phyloP scores from a whole-genome alignment of 2,113 vertebrate species.

The Zosterops lateralis region DNA sequence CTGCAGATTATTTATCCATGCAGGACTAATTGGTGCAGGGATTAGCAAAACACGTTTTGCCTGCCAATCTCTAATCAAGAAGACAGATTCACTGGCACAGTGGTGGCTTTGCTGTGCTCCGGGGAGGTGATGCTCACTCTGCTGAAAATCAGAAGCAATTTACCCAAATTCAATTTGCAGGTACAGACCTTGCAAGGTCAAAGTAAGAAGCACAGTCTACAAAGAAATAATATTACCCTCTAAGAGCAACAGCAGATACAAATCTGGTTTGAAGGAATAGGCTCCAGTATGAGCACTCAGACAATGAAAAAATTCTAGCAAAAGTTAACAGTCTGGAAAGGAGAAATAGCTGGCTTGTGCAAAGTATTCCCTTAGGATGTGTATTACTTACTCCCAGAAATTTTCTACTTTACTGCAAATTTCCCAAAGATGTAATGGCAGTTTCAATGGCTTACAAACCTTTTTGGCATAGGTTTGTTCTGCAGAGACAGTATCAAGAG shows the following conservation, averaged over 20 bases:
- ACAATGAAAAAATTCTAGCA: neutral
- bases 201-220: neutral
- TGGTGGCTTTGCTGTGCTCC: neutral
- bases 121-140: neutral
- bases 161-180: conserved; percentile 43
- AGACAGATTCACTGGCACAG: neutral
- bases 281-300: neutral
- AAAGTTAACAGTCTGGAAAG: neutral
- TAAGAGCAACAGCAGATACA: neutral
- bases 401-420: neutral
- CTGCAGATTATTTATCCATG: conserved; percentile 32
- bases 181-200: conserved; percentile 25
- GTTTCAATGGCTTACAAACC: neutral
- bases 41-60: conserved; percentile 33
- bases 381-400: neutral
- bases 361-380: neutral
- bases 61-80: conserved; percentile 40
- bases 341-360: neutral
- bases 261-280: neutral
- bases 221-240: neutral
- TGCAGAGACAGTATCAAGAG: neutral
- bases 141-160: conserved; percentile 30
- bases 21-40: neutral
- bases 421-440: neutral
- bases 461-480: neutral